These are phyloP conservation scores for Liopterus haemorrhoidalis DNA, from an alignment of 2,888 invertebrate species.

Conservation along the genomic window DNA sequence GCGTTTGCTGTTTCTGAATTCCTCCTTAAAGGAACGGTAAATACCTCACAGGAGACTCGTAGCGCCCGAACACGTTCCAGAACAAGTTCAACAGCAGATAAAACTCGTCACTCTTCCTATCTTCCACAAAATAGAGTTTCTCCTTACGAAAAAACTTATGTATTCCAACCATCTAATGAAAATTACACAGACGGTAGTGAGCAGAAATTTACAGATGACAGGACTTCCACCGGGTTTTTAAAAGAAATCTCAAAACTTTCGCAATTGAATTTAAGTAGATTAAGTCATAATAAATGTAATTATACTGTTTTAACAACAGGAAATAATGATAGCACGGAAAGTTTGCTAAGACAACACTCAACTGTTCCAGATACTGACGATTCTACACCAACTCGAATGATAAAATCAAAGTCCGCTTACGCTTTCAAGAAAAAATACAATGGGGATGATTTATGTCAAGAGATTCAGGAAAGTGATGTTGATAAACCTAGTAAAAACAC, in stretches of 20 bases:
- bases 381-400: constrained; percentile 43
- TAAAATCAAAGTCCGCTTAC: constrained; percentile 56
- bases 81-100: constrained; percentile 41
- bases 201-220: constrained; percentile 36
- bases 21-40: constrained; percentile 43
- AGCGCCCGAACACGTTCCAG: constrained; percentile 38
- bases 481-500: constrained; percentile 27
- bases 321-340: constrained; percentile 62
- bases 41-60: constrained; percentile 35
- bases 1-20: constrained; percentile 59
- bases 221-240: constrained; percentile 49
- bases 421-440: constrained; percentile 50
- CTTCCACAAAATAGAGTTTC: constrained; percentile 43
- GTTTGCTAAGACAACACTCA: constrained; percentile 47
- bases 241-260: constrained; percentile 67
- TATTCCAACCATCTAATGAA: constrained; percentile 45
- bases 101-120: constrained; percentile 45
- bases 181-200: constrained; percentile 46
- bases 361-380: constrained; percentile 38
- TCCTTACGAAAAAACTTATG: constrained; percentile 45
- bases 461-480: constrained; percentile 37
- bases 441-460: constrained; percentile 40
- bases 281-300: constrained; percentile 60
- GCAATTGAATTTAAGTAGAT: constrained; percentile 60
- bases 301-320: constrained; percentile 60